phyloP scores from a whole-genome alignment of 2,888 invertebrate species.

The Allygus modestus region DNA sequence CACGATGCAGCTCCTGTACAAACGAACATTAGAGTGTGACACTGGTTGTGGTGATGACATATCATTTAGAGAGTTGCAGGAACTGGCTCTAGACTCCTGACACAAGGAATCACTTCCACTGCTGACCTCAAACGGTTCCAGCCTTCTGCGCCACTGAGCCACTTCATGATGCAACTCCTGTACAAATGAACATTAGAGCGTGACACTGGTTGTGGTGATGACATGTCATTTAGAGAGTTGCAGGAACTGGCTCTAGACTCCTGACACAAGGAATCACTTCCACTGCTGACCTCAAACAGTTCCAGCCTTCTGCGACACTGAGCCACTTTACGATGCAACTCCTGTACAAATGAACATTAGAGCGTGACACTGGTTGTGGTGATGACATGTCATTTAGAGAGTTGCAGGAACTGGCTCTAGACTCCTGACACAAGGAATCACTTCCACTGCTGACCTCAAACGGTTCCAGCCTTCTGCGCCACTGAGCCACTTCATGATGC shows the following conservation, averaged over 20 bases:
- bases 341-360: constrained; percentile 78
- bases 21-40: neutral
- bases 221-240: constrained; percentile 77
- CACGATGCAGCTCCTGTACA: constrained; percentile 83
- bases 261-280: constrained; percentile 75
- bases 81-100: constrained; percentile 80
- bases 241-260: constrained; percentile 81
- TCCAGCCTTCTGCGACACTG: constrained; percentile 77
- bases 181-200: neutral
- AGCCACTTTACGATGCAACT: constrained; percentile 84
- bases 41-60: constrained; percentile 66
- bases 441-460: constrained; percentile 73
- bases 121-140: constrained; percentile 65
- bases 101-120: constrained; percentile 73
- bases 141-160: neutral
- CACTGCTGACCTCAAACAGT: constrained; percentile 73
- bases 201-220: constrained; percentile 66
- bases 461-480: constrained; percentile 75
- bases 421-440: constrained; percentile 76
- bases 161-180: constrained; percentile 69
- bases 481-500: constrained; percentile 82
- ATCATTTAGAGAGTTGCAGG: constrained; percentile 79
- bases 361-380: constrained; percentile 65
- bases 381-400: constrained; percentile 76
- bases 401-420: constrained; percentile 81